Evolutionary conservation across 37 sponge, comb jelly and placozoan species (phyloP).

Genomic region (Halisarca cf. caerulea): DNA sequence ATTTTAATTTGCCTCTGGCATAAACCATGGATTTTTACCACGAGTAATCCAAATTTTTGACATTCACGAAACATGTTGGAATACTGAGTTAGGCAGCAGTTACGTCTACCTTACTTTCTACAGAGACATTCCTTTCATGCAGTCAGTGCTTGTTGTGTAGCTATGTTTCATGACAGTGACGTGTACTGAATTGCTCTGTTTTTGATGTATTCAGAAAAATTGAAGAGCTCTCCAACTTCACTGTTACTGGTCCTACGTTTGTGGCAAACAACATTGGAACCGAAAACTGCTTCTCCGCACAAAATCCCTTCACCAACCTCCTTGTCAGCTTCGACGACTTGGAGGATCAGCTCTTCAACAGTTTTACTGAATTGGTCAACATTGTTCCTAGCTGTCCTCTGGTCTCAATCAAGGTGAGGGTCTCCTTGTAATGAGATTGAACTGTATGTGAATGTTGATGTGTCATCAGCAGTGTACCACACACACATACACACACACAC

Average conservation of each 20-base stretch:
- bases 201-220: neutral
- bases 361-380: neutral
- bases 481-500: too few relatives aligned
- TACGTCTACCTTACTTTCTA: too few relatives aligned
- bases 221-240: neutral
- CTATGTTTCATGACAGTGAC: too few relatives aligned
- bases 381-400: neutral
- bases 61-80: too few relatives aligned
- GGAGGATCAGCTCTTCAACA: slow-evolving; percentile 12
- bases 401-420: slow-evolving; percentile 16
- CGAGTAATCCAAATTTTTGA: too few relatives aligned
- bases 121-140: too few relatives aligned
- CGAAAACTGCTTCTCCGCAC: neutral
- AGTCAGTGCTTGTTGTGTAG: too few relatives aligned
- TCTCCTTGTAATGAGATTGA: neutral
- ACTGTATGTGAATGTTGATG: neutral
- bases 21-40: too few relatives aligned
- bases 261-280: neutral
- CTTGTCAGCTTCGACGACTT: slow-evolving; percentile 6
- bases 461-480: too few relatives aligned
- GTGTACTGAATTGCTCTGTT: too few relatives aligned
- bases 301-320: neutral
- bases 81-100: too few relatives aligned
- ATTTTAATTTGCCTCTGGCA: too few relatives aligned
- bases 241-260: neutral